Base-by-base conservation (phyloP, 2,888 invertebrate genomes). In the Drosophila colorata region DNA sequence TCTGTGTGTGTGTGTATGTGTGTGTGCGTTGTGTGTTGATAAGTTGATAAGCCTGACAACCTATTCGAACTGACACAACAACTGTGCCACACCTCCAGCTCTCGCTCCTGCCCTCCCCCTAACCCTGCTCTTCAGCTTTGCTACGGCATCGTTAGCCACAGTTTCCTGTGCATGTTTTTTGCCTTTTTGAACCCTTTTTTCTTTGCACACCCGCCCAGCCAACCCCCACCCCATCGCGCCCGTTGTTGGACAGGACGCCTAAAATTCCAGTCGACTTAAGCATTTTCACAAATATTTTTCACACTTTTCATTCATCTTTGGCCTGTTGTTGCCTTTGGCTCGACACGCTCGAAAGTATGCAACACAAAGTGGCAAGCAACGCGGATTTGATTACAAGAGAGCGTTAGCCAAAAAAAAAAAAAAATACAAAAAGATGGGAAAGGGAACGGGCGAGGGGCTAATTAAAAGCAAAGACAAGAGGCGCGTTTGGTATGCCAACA, bases 251-350 rank as follows among this genome's bases (percentile, higher is more conserved):
- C 66, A 49, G 48, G 48, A 59, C 53, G 52, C 37, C 56, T 43
- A 49, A 60, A 69, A 69, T 69, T 60, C 47, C 41, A 55, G 64
- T 66, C 63, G 51, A 74, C 75, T 75, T 80, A 75, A 82, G 86
- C 67, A 83, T 78, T 85, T 79, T 85, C 61, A 79, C 82, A 83
- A 83, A 83, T 83, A 83, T 83, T 86, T 83, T 83, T 83, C 66
- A 74, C 71, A 72, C 74, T 81, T 73, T 76, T 67, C 41, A 63
- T 63, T 63, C 63, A 63, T 63, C 71, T 49, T 56, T 47, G 43
- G 48, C 23, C 35, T 65, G 20, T 18, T 35, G 31, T 58, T 58
- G 55, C 56, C 40, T 35, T 56, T 44, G 53, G 18, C 56, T 52
- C 47, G 41, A 9, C 44, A 61, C 69, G 68, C 65, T 48, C 55